Conservation (phyloP, 2,888 invertebrate genomes). For the Polymixis lichenea region DNA sequence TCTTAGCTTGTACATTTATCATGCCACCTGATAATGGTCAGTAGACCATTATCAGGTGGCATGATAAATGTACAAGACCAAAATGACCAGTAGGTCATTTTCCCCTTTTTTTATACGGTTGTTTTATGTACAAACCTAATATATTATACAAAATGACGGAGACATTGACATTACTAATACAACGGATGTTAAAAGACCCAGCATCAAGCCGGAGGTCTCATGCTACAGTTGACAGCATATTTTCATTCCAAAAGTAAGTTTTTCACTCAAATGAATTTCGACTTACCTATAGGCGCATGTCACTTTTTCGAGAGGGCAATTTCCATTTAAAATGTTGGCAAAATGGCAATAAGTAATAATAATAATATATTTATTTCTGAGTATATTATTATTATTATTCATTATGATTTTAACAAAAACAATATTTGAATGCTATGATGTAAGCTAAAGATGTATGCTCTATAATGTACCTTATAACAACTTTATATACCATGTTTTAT, state of each 20-base stretch:
- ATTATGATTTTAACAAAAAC: too few relatives aligned
- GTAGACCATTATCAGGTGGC: too few relatives aligned
- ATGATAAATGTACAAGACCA: too few relatives aligned
- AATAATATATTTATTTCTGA: too few relatives aligned
- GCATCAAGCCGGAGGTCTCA: neutral
- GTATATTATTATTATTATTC: too few relatives aligned
- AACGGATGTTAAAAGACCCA: neutral
- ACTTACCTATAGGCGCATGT: too few relatives aligned
- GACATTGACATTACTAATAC: conserved; percentile 1
- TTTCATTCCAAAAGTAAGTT: neutral
- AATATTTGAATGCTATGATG: too few relatives aligned
- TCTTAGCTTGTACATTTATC: neutral
- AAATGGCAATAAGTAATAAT: neutral
- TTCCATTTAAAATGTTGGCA: neutral
- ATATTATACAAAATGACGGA: neutral
- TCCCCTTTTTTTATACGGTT: neutral
- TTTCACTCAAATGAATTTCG: too few relatives aligned
- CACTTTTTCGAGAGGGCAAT: neutral
- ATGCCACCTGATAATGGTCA: neutral
- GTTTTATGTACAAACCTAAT: neutral
- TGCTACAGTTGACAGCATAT: neutral
- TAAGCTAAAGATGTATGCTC: too few relatives aligned
- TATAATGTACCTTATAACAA: too few relatives aligned
- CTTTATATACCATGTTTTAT: too few relatives aligned
- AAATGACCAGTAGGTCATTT: too few relatives aligned